Evolutionary conservation across 2,113 vertebrate genomes (phyloP), one percentile per base, ranked within the genome.

Genomic region (Climacteris rufus): DNA sequence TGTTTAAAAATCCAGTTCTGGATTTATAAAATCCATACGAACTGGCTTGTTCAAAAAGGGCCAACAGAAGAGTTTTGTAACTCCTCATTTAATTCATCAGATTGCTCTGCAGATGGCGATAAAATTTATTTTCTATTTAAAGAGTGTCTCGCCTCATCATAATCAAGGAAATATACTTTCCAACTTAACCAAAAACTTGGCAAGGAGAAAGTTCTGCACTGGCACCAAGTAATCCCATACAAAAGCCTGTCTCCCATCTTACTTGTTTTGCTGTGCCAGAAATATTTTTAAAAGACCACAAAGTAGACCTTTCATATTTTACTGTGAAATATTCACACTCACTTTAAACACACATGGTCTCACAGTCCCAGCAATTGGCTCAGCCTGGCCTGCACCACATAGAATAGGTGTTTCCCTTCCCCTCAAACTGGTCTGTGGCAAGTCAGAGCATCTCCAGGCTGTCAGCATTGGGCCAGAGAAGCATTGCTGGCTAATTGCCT

Each of bases 81-180:
- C 39, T 94, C 72, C 75, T 92, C 76, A 65, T 90, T 91, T 89
- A 90, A 94, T 94, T 88, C 28, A 84, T 95, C 91, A 82, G 71
- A 83, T 90, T 94, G 78, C 87, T 95, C 91, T 93, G 83, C 90
- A 94, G 93, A 96, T 96, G 95, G 92, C 44, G 0, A 56, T 93
- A 96, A 89, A 84, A 93, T 74, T 83, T 81, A 77, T 91, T 94
- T 95, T 92, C 94, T 90, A 96, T 90, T 95, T 94, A 78, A 94
- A 95, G 93, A 93, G 49, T 5, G 77, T 87, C 93, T 97, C 22
- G 14, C 68, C 81, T 94, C 92, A 82, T 96, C 75, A 76, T 93
- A 94, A 87, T 90, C 94, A 88, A 83, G 88, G 87, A 95, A 93
- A 95, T 77, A 72, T n/a, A 53, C 40, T 89, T 80, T 87, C 90